Base-by-base conservation (phyloP, 2,797 vertebrate genomes). In the Delichon dasypus region DNA sequence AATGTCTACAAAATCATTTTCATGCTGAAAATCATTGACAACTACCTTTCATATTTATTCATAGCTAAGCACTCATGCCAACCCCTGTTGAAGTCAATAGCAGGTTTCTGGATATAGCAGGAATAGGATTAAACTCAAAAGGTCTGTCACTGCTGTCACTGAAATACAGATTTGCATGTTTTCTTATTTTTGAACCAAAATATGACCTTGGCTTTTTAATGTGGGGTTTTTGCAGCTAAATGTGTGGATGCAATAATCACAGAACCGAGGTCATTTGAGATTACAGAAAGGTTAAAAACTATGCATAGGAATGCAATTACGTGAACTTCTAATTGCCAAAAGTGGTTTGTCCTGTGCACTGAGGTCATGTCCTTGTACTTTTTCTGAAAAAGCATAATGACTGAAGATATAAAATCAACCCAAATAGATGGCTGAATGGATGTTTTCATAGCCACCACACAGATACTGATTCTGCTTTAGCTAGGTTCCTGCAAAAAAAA, bases 11-110 rank as follows among this genome's bases (percentile, higher is more conserved):
- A 71, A 80, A 85, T 38, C 2, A 85, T 87, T 93, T 95, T 83
- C 58, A 36, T 34, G 18, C 45, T 58, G 75, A 74, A 94, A 92
- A 75, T 72, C 65, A 74, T 84, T 85, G 78, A 85, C 64, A 95
- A 48, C 47, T 83, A 68, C 87, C 65, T 85, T 87, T 92, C 81
- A 68, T 73, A 47, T 85, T 89, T 90, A 95, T 76, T 94, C 75
- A 64, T 30, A 76, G 45, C 74, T 91, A 82, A 73, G 64, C n/a
- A 64, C 51, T 90, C 64, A 40, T 30, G 68, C 50, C 90, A 89
- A 10, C 15, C 89, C 36, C 75, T 38, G 17, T 1, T 54, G 57
- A 90, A 93, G 65, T 42, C 67, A 89, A 54, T 7, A 83, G 67
- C 64, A 76, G 61, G 36, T 55, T 92, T 90, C 80, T 50, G 45